Evolutionary conservation across 2,888 invertebrate genomes (phyloP).

Genomic region (Hanleya hanleyi): DNA sequence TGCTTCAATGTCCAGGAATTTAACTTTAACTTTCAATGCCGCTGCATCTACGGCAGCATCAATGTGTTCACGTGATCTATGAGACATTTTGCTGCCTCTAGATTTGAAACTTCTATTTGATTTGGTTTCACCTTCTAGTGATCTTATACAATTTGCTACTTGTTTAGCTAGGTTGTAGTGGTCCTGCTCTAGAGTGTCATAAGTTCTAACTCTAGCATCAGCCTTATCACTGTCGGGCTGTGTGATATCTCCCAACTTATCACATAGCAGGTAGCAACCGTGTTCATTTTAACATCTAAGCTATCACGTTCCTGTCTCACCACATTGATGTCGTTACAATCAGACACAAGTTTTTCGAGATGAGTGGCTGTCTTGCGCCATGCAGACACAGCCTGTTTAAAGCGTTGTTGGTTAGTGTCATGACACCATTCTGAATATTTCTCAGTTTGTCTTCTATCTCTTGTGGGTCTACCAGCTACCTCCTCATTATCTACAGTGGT

Average conservation of each 20-base stretch:
- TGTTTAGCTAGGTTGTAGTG: not conserved
- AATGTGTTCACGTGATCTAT: not conserved
- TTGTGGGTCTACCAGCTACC: not conserved
- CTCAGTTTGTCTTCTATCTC: not conserved
- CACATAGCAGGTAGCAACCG: not conserved
- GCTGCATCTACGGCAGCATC: constrained; percentile 11
- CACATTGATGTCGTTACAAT: not conserved
- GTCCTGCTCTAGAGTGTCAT: not conserved
- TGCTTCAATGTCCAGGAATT: constrained; percentile 16
- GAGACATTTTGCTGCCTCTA: not conserved
- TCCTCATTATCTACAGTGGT: not conserved
- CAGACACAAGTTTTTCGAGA: not conserved
- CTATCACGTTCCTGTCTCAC: not conserved
- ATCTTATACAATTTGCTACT: not conserved
- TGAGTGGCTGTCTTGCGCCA: not conserved
- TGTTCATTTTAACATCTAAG: not conserved
- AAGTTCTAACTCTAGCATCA: not conserved
- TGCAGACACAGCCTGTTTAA: not conserved
- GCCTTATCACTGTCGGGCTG: not conserved
- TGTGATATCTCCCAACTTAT: not conserved
- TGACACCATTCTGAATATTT: not conserved
- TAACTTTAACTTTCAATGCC: constrained; percentile 14
- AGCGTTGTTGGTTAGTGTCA: not conserved
- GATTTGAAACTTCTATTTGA: no score
- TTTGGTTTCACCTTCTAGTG: no score